Evolutionary conservation across 2,888 invertebrate species (phyloP), one percentile per base, ranked within the genome.

Genomic region (Elgonia sp.): DNA sequence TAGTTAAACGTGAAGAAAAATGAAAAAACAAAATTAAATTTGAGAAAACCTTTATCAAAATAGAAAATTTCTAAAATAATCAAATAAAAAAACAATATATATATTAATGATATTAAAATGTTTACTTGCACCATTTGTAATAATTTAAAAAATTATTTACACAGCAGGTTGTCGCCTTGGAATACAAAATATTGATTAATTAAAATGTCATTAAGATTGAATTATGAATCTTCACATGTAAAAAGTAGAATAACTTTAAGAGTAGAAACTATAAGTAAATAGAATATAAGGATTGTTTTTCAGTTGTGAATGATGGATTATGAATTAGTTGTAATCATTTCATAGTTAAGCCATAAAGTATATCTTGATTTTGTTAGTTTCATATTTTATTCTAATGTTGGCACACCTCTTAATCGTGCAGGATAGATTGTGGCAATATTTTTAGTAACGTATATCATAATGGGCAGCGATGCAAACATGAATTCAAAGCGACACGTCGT

Each of bases 391-490:
- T 91, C 91, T 89, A 92, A 91, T 75, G 90, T 91, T 92, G 89
- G 91, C 91, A 91, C 90, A 91, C 88, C 89, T 83, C 86, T 91
- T 91, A 88, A 90, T 89, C 89, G 91, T 92, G 93, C 92, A 93
- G 93, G 92, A 93, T 94, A 92, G 67, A 85, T 90, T 90, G 93
- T 93, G 93, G 92, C 92, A 93, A 93, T 93, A 92, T 92, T 92
- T 80, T 91, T 90, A 91, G 75, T 91, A 89, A 89, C 70, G 75
- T 86, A 84, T 42, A 70, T 70, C 53, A 86, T 81, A 83, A 88
- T 79, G 88, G 89, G 89, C 86, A 90, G 89, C 89, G 84, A 90
- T 89, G 89, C 89, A 90, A 90, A 89, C 46, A 60, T 20, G 21
- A 73, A 77, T 53, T 20, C 16, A 79, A 18, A 84, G 39, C n/a